These are phyloP conservation scores for Pangasius larnaudii DNA, from an alignment of 2,797 vertebrate genomes.

Conservation along the genomic window DNA sequence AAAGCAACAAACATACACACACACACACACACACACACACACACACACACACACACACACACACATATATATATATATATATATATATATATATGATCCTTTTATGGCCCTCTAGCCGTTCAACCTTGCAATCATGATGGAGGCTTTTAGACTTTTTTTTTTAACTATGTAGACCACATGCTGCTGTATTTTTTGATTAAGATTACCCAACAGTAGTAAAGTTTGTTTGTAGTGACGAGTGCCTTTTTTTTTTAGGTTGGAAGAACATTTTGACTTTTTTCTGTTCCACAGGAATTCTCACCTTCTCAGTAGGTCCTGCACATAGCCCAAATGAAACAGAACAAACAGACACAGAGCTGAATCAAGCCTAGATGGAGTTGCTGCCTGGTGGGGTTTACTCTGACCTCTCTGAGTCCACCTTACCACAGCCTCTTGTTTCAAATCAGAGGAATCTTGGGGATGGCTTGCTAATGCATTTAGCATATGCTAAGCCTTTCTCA, in stretches of 20 bases:
- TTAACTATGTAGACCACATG: not conserved
- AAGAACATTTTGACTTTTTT: not conserved
- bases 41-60: no score
- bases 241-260: not conserved
- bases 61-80: no score
- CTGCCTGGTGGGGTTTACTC: not conserved
- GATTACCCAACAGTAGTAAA: not conserved
- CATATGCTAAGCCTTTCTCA: not conserved
- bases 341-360: not conserved
- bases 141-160: not conserved
- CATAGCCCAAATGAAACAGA: not conserved
- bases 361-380: not conserved
- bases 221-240: not conserved
- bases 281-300: not conserved
- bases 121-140: not conserved
- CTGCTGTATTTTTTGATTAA: not conserved
- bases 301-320: not conserved
- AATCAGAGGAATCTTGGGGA: not conserved
- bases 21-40: no score
- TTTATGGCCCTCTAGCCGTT: not conserved
- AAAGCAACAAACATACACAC: not conserved
- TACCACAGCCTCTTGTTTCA: not conserved
- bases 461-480: conserved; percentile 8
- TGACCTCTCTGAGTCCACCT: not conserved
- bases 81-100: not conserved